phyloP scores from a whole-genome alignment of 2,888 invertebrate genomes.

The Antheraea assamensis region DNA sequence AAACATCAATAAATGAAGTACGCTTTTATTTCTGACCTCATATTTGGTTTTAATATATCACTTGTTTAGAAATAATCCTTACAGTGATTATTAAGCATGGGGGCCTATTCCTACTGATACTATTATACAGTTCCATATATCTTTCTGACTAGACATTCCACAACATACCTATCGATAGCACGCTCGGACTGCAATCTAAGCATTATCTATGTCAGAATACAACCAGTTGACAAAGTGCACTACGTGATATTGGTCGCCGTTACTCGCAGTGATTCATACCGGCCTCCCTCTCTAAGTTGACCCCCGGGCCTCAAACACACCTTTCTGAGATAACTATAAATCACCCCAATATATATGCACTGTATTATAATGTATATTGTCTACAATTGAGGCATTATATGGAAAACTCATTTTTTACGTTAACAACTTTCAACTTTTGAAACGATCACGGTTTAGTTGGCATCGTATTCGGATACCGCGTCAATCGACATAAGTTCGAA shows the following conservation, averaged over 20 bases:
- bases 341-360: constrained; percentile 27
- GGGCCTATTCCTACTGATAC: neutral
- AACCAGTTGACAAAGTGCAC: constrained; percentile 81
- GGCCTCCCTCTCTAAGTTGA: constrained; percentile 47
- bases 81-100: neutral
- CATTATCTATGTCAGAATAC: constrained; percentile 79
- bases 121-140: neutral
- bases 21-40: too few relatives aligned
- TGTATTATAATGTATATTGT: neutral
- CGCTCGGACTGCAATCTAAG: constrained; percentile 55
- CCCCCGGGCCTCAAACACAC: constrained; percentile 43
- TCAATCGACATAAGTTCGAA: too few relatives aligned
- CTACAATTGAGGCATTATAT: neutral
- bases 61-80: too few relatives aligned
- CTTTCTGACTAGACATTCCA: neutral
- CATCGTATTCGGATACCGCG: too few relatives aligned
- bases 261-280: constrained; percentile 81
- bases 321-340: constrained; percentile 29
- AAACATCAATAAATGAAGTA: too few relatives aligned
- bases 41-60: neutral
- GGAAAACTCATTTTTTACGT: neutral
- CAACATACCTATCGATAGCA: neutral
- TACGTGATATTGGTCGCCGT: constrained; percentile 81
- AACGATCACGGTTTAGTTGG: too few relatives aligned
- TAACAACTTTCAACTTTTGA: neutral